Percentiles rank a stretch among this genome's conserved stretches.
phyloP scores from a whole-genome alignment of 2,113 vertebrate genomes.

The Urocolius indicus region DNA sequence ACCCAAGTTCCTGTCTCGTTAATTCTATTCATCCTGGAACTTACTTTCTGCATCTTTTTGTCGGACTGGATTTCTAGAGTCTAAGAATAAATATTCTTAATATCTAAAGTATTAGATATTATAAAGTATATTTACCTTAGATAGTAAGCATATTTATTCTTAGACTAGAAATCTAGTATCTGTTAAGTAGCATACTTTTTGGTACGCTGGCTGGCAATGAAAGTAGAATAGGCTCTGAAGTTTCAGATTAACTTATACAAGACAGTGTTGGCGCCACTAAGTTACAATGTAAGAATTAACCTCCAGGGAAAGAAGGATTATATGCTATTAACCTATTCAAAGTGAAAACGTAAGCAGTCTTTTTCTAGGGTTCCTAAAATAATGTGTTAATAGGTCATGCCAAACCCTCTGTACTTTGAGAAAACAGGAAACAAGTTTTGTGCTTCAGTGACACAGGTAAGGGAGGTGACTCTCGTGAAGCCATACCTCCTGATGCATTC shows the following conservation, averaged over 20 bases:
- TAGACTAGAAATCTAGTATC: background rate
- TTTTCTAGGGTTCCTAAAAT: conserved; percentile 31
- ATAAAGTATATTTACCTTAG: background rate
- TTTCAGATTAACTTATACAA: conserved; percentile 64
- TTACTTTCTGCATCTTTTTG: background rate
- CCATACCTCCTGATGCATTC: conserved; percentile 20
- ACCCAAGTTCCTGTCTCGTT: background rate
- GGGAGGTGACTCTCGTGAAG: conserved; percentile 33
- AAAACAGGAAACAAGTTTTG: conserved; percentile 57
- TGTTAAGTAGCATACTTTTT: conserved; percentile 30
- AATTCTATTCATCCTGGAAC: background rate
- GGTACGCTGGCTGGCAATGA: conserved; percentile 41
- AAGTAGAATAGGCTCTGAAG: conserved; percentile 59
- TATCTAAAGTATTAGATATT: no score
- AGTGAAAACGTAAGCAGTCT: conserved; percentile 63
- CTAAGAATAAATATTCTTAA: background rate
- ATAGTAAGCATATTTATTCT: background rate
- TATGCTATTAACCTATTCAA: conserved; percentile 64
- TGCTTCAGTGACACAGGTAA: conserved; percentile 38
- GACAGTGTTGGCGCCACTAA: conserved; percentile 51
- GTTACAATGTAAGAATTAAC: conserved; percentile 39
- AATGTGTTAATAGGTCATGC: conserved; percentile 47
- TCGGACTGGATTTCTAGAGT: background rate
- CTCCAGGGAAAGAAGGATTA: conserved; percentile 65
- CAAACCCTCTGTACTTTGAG: conserved; percentile 34